A percentile compares a stretch with the other conserved stretches of the same genome.
phyloP scores from a whole-genome alignment of 2,113 vertebrate species.

The Gavia stellata region DNA sequence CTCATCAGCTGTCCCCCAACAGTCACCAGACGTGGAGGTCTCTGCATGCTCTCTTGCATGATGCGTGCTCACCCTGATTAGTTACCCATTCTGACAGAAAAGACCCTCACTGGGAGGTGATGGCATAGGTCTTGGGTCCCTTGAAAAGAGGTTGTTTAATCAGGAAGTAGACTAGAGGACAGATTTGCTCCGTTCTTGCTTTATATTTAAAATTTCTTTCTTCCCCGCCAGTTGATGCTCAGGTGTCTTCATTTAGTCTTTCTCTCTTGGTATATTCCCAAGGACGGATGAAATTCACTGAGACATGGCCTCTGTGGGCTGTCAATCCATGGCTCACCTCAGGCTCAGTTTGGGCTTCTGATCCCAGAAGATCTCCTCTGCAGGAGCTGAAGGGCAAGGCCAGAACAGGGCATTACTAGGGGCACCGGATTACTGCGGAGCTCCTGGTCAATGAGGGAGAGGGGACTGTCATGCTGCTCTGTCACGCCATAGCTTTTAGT shows the following conservation, averaged over 20 bases:
- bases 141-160: not conserved
- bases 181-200: not conserved
- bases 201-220: not conserved
- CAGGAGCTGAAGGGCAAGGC: not conserved
- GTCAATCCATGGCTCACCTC: not conserved
- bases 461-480: not conserved
- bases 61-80: rapidly evolving
- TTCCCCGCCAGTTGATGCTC: not conserved
- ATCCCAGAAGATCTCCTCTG: not conserved
- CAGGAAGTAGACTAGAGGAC: not conserved
- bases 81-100: not conserved
- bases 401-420: not conserved
- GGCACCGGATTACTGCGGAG: not conserved
- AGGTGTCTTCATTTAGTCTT: not conserved
- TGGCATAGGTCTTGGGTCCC: not conserved
- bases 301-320: not conserved
- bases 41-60: not conserved
- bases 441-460: not conserved
- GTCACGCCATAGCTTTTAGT: not conserved
- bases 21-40: not conserved
- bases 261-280: not conserved
- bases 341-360: not conserved
- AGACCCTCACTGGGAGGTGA: not conserved
- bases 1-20: not conserved
- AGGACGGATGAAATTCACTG: not conserved